phyloP scores from a whole-genome alignment of 2,113 vertebrate genomes.

The Mastomys natalensis region DNA sequence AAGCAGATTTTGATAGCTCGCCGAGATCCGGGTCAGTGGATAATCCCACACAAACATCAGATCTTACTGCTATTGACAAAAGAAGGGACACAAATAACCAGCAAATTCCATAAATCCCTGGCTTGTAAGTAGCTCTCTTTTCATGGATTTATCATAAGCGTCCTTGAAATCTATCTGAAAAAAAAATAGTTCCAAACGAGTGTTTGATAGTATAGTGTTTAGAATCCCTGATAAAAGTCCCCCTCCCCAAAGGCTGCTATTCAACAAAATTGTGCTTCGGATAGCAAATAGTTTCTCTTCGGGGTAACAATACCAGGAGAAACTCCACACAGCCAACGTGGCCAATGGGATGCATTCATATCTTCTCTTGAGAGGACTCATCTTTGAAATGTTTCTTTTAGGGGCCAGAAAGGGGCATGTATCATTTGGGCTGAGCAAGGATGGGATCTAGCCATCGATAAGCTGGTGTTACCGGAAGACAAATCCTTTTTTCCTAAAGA shows the following conservation, averaged over 20 bases:
- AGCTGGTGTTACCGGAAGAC: too few species aligned
- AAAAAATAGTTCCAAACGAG: background rate
- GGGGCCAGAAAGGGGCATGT: background rate
- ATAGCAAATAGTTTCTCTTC: background rate
- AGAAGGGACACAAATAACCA: constrained; percentile 80
- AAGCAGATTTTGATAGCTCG: constrained; percentile 84
- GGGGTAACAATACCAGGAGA: background rate
- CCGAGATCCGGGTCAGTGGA: constrained; percentile 87
- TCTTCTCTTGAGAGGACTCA: background rate
- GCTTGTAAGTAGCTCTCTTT: constrained; percentile 78
- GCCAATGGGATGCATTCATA: background rate
- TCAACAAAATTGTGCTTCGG: background rate
- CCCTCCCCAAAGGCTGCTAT: background rate
- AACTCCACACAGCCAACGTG: background rate
- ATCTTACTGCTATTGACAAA: constrained; percentile 86
- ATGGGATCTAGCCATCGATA: background rate
- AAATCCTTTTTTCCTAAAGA: background rate
- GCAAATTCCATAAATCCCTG: constrained; percentile 81
- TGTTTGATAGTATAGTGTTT: constrained; percentile 33
- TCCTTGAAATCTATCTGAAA: constrained; percentile 76
- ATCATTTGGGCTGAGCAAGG: background rate
- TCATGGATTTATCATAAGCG: constrained; percentile 77
- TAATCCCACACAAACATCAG: constrained; percentile 84
- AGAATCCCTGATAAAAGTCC: background rate
- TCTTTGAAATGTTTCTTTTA: background rate